These are phyloP conservation scores for Eulemur mongoz DNA, from an alignment of 2,797 vertebrate genomes.

Conservation along the genomic window DNA sequence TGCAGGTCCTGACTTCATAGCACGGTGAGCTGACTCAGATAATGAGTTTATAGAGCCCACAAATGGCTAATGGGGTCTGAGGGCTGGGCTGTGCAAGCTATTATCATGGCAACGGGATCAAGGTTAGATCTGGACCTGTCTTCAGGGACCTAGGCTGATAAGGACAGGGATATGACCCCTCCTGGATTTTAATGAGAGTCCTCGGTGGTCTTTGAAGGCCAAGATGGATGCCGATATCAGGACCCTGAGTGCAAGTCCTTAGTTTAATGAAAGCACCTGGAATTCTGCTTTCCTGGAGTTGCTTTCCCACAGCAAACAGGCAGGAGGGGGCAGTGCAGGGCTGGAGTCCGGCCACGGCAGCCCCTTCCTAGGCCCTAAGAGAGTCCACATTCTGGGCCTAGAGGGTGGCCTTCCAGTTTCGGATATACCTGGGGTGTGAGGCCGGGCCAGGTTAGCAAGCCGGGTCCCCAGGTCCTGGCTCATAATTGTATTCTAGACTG, in stretches of 20 bases:
- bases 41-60: not conserved
- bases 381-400: not conserved
- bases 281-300: not conserved
- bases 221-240: not conserved
- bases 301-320: not conserved
- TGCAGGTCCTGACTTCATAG: not conserved
- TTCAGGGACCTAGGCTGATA: not conserved
- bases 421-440: not conserved
- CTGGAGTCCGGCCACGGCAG: not conserved
- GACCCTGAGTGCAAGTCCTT: not conserved
- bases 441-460: not conserved
- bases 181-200: not conserved
- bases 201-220: not conserved
- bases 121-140: not conserved
- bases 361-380: not conserved
- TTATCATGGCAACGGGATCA: not conserved
- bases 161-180: not conserved
- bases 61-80: not conserved
- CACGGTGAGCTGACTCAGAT: constrained; percentile 9
- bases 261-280: not conserved
- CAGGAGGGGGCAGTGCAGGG: not conserved
- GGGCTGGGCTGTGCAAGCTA: not conserved
- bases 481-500: not conserved
- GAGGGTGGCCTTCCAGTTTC: not conserved
- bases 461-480: not conserved